These are phyloP conservation scores for Chiridota heheva DNA, from an alignment of 35 echinoderm and acorn worm genomes.

Conservation along the genomic window DNA sequence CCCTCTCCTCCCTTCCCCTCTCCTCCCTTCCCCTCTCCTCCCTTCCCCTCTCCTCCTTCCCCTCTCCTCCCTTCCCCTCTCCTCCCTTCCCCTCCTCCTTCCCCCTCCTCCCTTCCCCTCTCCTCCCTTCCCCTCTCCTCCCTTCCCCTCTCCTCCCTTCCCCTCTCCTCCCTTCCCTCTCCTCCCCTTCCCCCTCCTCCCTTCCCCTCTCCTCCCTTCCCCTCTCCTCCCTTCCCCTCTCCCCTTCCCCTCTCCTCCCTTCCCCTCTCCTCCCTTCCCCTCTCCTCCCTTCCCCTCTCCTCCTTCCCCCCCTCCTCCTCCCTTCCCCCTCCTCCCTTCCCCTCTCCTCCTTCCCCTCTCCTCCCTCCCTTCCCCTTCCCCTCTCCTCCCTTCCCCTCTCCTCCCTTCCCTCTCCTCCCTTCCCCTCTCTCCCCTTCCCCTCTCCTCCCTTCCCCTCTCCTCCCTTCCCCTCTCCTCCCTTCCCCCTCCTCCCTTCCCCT, in stretches of 20 bases:
- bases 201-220: not conserved
- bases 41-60: not conserved
- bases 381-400: no score
- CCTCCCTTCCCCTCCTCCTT: not conserved
- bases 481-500: no score
- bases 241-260: no score
- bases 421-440: not conserved
- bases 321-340: no score
- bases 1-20: not conserved
- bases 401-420: no score
- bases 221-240: not conserved
- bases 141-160: not conserved
- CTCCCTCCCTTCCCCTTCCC: no score
- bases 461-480: not conserved
- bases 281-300: no score
- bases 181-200: not conserved
- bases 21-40: not conserved
- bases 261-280: no score
- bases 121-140: not conserved
- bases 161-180: not conserved
- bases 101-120: not conserved
- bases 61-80: not conserved
- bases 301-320: no score
- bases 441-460: not conserved
- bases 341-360: no score